Conservation (phyloP, 2,888 invertebrate genomes). For the Drosophila limbata region DNA sequence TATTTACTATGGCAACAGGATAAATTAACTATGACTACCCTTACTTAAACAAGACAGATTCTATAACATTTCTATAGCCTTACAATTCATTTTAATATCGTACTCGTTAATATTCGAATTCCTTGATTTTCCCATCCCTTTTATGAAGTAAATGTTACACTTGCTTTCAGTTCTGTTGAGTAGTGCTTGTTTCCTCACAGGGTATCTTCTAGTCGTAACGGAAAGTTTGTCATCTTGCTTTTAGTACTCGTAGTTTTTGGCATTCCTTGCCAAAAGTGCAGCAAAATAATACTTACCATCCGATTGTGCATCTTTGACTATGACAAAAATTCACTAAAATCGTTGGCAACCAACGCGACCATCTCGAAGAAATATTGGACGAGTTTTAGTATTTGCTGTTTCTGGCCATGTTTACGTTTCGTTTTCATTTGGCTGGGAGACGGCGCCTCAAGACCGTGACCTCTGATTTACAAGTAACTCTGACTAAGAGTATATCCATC, state of each 20-base stretch:
- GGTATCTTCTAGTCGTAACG: constrained; percentile 14
- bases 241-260: constrained; percentile 7
- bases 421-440: constrained; percentile 53
- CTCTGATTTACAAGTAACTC: constrained; percentile 58
- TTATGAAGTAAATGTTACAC: background rate
- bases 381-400: background rate
- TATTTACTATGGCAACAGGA: background rate
- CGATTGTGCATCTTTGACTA: constrained; percentile 53
- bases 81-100: too few relatives aligned
- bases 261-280: constrained; percentile 54
- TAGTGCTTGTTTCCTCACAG: background rate
- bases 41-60: background rate
- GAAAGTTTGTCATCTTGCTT: constrained; percentile 5
- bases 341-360: constrained; percentile 38
- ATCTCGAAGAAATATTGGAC: constrained; percentile 1
- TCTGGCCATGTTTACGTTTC: constrained; percentile 39
- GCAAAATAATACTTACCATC: constrained; percentile 51
- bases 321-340: constrained; percentile 49
- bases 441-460: constrained; percentile 58
- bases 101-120: background rate
- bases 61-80: background rate
- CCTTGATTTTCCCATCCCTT: background rate
- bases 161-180: background rate
- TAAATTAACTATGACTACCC: background rate
- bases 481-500: constrained; percentile 9